These are phyloP conservation scores for Tipula confusa DNA, from an alignment of 2,888 invertebrate species.

Conservation along the genomic window DNA sequence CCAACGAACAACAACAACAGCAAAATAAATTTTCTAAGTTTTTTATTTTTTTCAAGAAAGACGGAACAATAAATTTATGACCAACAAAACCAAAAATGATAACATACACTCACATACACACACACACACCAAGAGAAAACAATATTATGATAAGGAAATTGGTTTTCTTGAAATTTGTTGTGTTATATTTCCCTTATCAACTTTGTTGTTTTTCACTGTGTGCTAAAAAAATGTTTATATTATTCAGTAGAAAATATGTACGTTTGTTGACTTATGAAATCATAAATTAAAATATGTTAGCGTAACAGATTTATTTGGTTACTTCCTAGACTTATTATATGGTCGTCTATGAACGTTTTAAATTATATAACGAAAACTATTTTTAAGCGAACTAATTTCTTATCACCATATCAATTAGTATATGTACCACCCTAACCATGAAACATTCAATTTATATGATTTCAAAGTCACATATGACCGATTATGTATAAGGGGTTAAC, in stretches of 20 bases:
- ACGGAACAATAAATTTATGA: slow-evolving; percentile 12
- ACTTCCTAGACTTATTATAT: no score
- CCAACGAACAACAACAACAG: neutral
- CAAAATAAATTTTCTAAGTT: neutral
- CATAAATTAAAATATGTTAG: neutral
- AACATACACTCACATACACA: neutral
- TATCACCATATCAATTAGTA: no score
- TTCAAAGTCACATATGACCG: neutral
- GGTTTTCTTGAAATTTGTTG: neutral
- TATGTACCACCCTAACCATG: neutral
- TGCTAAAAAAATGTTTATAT: neutral
- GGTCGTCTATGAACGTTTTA: no score
- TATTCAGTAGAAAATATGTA: neutral
- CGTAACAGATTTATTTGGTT: neutral
- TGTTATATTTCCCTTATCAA: neutral
- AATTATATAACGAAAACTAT: no score
- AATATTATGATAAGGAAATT: slow-evolving; percentile 12
- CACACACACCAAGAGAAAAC: neutral
- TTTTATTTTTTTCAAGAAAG: neutral
- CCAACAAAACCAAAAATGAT: neutral
- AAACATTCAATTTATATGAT: neutral
- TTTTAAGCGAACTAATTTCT: neutral
- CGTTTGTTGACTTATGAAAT: neutral
- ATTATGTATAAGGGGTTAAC: neutral
- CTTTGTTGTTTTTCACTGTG: neutral